Conservation (phyloP, 1,140 invertebrate genomes). For the Dreissena polymorpha region DNA sequence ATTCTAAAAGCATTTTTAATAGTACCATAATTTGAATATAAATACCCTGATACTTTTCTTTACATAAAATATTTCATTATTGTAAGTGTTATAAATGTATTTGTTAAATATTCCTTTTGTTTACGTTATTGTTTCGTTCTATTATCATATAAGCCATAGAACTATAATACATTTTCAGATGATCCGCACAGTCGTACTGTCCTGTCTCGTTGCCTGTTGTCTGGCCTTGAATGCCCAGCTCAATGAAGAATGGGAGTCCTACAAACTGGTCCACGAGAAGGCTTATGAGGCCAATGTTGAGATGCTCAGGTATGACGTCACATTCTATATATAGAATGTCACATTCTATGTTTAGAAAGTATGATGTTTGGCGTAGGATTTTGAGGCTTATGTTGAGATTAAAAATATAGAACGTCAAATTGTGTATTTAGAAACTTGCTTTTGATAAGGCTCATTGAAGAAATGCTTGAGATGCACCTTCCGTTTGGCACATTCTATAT, state of each 20-base stretch:
- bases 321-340: not conserved
- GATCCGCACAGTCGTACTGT: conserved; percentile 1
- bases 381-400: not conserved
- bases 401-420: not conserved
- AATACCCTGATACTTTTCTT: too few species aligned
- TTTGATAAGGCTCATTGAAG: not conserved
- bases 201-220: conserved; percentile 19
- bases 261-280: conserved; percentile 20
- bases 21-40: too few species aligned
- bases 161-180: conserved; percentile 16
- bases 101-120: too few species aligned
- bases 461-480: not conserved
- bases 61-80: too few species aligned
- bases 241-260: conserved; percentile 25
- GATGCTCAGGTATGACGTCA: conserved; percentile 23
- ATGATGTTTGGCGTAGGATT: not conserved
- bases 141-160: too few species aligned
- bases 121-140: too few species aligned
- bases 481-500: not conserved
- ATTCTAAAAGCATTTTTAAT: too few species aligned
- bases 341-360: not conserved
- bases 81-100: too few species aligned
- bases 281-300: conserved; percentile 10
- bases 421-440: not conserved
- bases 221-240: conserved; percentile 9